phyloP scores from a whole-genome alignment of 2,797 vertebrate species.

The Tokudaia muenninki region DNA sequence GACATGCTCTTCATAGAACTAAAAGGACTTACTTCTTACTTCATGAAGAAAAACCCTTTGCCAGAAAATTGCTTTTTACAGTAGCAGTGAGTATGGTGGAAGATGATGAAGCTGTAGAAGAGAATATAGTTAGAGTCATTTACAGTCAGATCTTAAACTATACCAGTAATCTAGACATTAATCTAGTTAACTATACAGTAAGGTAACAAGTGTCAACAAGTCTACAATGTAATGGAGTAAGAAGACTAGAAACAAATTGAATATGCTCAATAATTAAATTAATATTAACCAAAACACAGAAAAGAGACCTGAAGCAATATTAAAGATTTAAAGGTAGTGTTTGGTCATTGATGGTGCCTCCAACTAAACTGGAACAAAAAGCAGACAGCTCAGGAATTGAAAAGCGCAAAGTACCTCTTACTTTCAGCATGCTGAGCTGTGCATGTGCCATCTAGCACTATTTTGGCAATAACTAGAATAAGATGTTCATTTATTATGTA shows the following conservation, averaged over 20 bases:
- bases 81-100: neutral
- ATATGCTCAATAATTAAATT: neutral
- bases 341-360: no score
- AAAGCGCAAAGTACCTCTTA: no score
- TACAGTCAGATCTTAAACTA: neutral
- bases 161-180: neutral
- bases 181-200: neutral
- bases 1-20: neutral
- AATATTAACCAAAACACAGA: neutral
- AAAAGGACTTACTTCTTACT: neutral
- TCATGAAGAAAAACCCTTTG: neutral
- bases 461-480: neutral
- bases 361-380: neutral
- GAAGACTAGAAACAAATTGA: neutral
- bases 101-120: neutral
- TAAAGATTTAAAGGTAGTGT: neutral
- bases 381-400: neutral
- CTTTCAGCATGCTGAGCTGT: neutral
- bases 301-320: neutral
- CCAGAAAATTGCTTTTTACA: neutral
- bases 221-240: neutral
- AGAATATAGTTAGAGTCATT: neutral
- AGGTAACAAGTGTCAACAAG: neutral
- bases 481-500: neutral
- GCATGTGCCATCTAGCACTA: neutral